A percentile compares a stretch with the other conserved stretches of the same genome.
Evolutionary conservation across 2,797 vertebrate genomes (phyloP).

Genomic region (Mus caroli): DNA sequence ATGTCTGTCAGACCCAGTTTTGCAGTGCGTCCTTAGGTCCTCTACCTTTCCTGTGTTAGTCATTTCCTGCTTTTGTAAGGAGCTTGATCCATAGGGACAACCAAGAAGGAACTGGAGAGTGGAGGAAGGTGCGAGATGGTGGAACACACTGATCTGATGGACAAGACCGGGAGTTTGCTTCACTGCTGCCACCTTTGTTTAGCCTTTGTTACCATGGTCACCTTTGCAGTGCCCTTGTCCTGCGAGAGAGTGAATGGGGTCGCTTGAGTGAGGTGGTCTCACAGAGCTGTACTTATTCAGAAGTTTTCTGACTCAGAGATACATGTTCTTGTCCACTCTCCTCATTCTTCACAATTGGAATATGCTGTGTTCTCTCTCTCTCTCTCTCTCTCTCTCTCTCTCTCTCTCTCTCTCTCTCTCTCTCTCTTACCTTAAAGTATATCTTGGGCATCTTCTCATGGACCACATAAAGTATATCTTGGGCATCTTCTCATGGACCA

Average conservation of each 20-base stretch:
- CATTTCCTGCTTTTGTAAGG: slow-evolving; percentile 38
- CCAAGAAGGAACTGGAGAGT: not conserved
- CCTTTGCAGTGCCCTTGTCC: not conserved
- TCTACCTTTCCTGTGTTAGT: slow-evolving; percentile 38
- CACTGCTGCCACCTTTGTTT: not conserved
- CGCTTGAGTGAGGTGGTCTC: no score
- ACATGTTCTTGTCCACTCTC: not conserved
- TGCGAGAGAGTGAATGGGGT: not conserved
- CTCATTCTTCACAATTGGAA: not conserved
- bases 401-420: slow-evolving; percentile 28
- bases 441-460: slow-evolving; percentile 32
- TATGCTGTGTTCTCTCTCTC: not conserved
- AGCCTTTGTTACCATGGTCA: not conserved
- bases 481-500: slow-evolving; percentile 5
- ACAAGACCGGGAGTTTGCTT: slow-evolving; percentile 24
- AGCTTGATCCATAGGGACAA: not conserved
- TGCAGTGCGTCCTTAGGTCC: not conserved
- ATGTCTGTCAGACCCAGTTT: not conserved
- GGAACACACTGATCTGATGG: not conserved
- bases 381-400: no score
- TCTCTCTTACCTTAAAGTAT: not conserved
- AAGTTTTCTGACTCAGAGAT: slow-evolving; percentile 40
- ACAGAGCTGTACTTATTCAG: slow-evolving; percentile 3
- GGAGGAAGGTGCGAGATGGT: not conserved
- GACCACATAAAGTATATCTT: not conserved